A percentile compares a stretch with the other conserved stretches of the same genome.
These are phyloP conservation scores for Agrotis exclamationis DNA, from an alignment of 2,888 invertebrate genomes.

Conservation along the genomic window DNA sequence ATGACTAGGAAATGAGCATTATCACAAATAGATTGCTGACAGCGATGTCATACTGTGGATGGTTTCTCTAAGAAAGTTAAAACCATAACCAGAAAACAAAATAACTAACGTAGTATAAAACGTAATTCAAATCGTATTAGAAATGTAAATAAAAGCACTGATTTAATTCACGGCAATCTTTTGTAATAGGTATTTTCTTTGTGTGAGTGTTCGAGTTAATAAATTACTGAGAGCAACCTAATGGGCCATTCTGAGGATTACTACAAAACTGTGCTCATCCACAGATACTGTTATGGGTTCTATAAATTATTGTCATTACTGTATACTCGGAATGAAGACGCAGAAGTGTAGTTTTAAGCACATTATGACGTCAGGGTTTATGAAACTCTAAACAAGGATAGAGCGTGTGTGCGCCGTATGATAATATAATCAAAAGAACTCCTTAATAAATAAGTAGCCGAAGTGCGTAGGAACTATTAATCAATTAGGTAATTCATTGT, in stretches of 20 bases:
- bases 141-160: constrained; percentile 16
- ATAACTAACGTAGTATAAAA: background rate
- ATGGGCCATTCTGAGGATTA: constrained; percentile 46
- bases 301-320: background rate
- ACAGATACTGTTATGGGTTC: constrained; percentile 2
- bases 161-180: constrained; percentile 20
- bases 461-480: background rate
- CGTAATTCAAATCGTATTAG: constrained; percentile 9
- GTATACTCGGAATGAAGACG: background rate
- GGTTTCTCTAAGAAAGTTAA: background rate
- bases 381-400: too few species aligned
- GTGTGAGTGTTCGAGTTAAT: constrained; percentile 28
- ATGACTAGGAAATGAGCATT: too few species aligned
- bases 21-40: background rate
- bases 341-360: background rate
- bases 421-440: too few species aligned
- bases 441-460: background rate
- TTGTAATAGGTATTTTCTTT: constrained; percentile 8
- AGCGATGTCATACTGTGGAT: background rate
- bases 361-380: background rate
- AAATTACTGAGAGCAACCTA: constrained; percentile 34
- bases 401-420: too few species aligned
- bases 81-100: background rate
- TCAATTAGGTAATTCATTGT: constrained; percentile 1
- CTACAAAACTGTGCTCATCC: constrained; percentile 25